Conservation (phyloP, 1,140 invertebrate species). For the Palaemon carinicauda region DNA sequence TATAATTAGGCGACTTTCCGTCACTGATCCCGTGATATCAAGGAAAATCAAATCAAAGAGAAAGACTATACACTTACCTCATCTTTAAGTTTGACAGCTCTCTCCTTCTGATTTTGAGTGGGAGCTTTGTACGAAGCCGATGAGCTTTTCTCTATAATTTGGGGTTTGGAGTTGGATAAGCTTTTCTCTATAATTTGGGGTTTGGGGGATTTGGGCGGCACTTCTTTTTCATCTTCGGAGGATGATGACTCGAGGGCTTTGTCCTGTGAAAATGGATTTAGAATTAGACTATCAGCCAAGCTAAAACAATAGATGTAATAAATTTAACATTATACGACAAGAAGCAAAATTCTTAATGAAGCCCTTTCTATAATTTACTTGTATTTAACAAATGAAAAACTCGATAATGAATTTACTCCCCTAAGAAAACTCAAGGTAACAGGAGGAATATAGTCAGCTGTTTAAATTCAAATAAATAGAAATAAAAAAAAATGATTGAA, state of each 20-base stretch:
- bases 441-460: too few relatives aligned
- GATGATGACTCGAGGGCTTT: slow-evolving; percentile 11
- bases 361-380: too few relatives aligned
- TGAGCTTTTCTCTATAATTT: background rate
- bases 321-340: background rate
- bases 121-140: background rate
- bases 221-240: background rate
- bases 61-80: slow-evolving; percentile 27
- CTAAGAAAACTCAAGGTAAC: too few relatives aligned
- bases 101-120: slow-evolving; percentile 3
- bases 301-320: background rate
- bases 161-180: too few relatives aligned
- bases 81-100: slow-evolving; percentile 44
- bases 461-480: too few relatives aligned
- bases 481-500: too few relatives aligned
- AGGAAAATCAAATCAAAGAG: too few relatives aligned
- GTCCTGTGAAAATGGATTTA: background rate
- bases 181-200: background rate
- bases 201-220: background rate
- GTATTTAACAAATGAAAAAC: too few relatives aligned
- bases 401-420: too few relatives aligned
- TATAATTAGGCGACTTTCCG: too few relatives aligned
- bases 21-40: too few relatives aligned
- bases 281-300: background rate
- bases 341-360: too few relatives aligned